phyloP scores from a whole-genome alignment of 2,888 invertebrate species.

The Spodoptera littoralis region DNA sequence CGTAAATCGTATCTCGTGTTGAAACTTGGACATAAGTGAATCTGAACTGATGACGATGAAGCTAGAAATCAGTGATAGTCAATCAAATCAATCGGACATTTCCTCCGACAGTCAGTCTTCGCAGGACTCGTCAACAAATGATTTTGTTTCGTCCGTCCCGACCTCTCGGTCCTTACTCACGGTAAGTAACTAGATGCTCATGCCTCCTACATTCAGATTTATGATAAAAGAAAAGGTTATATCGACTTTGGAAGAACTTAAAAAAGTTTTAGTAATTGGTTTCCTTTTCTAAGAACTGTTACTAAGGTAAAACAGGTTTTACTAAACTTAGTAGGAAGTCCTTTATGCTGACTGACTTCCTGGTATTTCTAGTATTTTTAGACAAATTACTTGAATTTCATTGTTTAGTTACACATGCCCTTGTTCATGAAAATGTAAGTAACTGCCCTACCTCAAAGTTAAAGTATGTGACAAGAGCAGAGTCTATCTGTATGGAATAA shows the following conservation, averaged over 20 bases:
- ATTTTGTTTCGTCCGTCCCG: conserved; percentile 76
- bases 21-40: conserved; percentile 59
- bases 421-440: no score
- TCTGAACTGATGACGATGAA: conserved; percentile 87
- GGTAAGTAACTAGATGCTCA: conserved; percentile 69
- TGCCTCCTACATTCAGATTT: conserved; percentile 2
- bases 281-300: conserved; percentile 1
- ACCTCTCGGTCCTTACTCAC: conserved; percentile 77
- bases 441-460: no score
- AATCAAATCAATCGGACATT: conserved; percentile 89
- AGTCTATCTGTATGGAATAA: no score
- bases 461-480: no score
- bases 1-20: conserved; percentile 64
- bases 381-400: no score
- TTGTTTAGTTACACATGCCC: no score
- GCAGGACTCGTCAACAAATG: conserved; percentile 88
- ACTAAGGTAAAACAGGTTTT: no score
- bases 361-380: no score
- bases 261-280: conserved; percentile 15
- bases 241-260: conserved; percentile 11
- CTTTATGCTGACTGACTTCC: no score
- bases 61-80: conserved; percentile 89
- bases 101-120: conserved; percentile 90
- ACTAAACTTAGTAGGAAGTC: no score
- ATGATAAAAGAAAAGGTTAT: conserved; percentile 12